Evolutionary conservation across 2,797 vertebrate species (phyloP), one percentile per base, ranked within the genome.

Genomic region (Cottoperca gobio): DNA sequence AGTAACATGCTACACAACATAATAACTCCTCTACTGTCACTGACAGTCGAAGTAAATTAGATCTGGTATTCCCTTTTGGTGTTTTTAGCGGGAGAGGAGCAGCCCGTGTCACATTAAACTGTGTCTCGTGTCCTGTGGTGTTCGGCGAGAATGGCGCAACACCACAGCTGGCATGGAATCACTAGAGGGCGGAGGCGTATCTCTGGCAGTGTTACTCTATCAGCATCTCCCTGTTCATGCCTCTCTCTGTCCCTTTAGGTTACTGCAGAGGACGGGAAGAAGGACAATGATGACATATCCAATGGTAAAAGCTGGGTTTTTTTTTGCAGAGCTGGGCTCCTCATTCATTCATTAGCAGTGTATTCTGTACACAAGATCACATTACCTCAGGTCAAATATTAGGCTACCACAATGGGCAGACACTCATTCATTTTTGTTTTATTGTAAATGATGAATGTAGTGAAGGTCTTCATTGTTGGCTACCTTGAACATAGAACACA

Each of bases 191-290:
- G 63, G 84, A 90, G 72, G 81, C 71, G 5, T 65, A 79, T 79
- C 82, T 79, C 82, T 88, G 57, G 54, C 79, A 78, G 71, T 84
- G 78, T 78, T 74, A 83, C 79, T 88, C 85, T 76, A 70, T 82
- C 88, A 87, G 70, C 53, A 75, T 72, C 73, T 76, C 80, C 81
- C 71, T 83, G 75, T 79, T 83, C 71, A 84, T 85, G 57, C 60
- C 65, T 79, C 54, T 75, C 68, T 63, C 40, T 69, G 37, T 85
- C 81, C 88, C 91, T 86, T 70, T 84, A 95, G 95, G 94, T 93
- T 88, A 87, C 82, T 81, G 77, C 90, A 93, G 90, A 94, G 90
- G 91, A 93, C 90, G 83, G 74, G 68, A 89, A 79, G 86, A 92
- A 93, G 89, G 92, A 92, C 79, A 31, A 67, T 39, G 86, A 76